phyloP scores from a whole-genome alignment of 30 jellyfish, hydroid and myxozoan species.

The Cassiopea xamachana region DNA sequence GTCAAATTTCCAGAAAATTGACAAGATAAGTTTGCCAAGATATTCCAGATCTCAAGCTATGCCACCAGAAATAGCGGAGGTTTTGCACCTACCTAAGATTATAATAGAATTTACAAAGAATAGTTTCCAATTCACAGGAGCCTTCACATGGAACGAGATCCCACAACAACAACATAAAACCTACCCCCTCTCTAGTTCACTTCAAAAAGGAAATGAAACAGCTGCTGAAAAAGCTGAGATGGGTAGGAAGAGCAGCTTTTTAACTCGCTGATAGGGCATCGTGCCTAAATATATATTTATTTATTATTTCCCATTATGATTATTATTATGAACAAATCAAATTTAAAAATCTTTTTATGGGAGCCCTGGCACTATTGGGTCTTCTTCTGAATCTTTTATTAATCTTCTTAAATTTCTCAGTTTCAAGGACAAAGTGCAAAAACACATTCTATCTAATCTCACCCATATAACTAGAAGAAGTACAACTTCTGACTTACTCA shows the following conservation, averaged over 20 bases:
- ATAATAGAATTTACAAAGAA: conserved; percentile 15
- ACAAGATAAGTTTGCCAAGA: too few species aligned
- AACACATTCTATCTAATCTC: too few species aligned
- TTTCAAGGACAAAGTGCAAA: too few species aligned
- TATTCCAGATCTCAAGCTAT: too few species aligned
- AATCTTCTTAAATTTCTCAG: too few species aligned
- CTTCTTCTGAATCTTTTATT: too few species aligned
- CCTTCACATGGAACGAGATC: conserved; percentile 15
- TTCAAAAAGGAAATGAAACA: conserved; percentile 1
- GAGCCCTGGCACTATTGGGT: neutral
- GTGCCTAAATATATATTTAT: neutral
- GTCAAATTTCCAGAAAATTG: too few species aligned
- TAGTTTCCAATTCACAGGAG: conserved; percentile 38
- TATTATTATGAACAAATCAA: neutral
- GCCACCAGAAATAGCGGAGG: conserved; percentile 10
- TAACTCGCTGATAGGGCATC: neutral
- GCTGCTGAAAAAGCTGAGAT: neutral
- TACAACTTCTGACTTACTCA: too few species aligned
- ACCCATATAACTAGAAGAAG: too few species aligned
- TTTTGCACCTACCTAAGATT: conserved; percentile 33
- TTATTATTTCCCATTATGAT: neutral
- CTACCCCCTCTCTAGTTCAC: conserved; percentile 14
- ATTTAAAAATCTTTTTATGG: neutral
- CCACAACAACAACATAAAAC: conserved; percentile 8
- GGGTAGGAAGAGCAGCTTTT: conserved; percentile 3